Evolutionary conservation across 2,113 vertebrate genomes (phyloP), one percentile per base, ranked within the genome.

Genomic region (Callaeas wilsoni): DNA sequence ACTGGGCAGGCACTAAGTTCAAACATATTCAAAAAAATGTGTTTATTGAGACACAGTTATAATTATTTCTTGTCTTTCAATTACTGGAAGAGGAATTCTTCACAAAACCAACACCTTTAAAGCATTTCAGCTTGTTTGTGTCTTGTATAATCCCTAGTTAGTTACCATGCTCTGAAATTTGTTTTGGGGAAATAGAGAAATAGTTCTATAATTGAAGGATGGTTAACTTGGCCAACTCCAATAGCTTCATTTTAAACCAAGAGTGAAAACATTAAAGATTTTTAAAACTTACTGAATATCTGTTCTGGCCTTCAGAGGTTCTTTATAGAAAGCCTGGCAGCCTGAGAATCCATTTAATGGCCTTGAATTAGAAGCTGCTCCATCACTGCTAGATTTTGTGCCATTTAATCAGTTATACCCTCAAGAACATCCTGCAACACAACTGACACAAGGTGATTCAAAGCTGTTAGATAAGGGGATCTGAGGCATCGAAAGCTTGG

Each of bases 331-430:
- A 93, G 4, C 20, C 49, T 84, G 74, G 41, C 23, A 84, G 35
- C 14, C 59, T 60, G 33, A 70, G 73, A 91, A 91, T 62, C 63
- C 39, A 42, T 81, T 93, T 74, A 90, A 69, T 74, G 68, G 68
- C 84, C 76, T 88, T 95, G 86, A 88, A 77, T 84, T 93, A 60
- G 80, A 92, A 81, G 59, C 41, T 90, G 27, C 41, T 93, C 70
- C 46, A 62, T 63, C 80, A 70, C 55, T 39, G 55, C 32, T 73
- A 69, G 82, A 69, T 85, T 91, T 82, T 83, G 67, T 86, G 67
- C 41, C 44, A 47, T 95, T 89, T 90, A 86, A 95, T 86, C 88
- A 70, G 50, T 86, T 77, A 77, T 83, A 87, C 52, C 39, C 55
- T 87, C 59, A 86, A 93, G 75, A 96, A 64, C 75, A 93, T 83